Conservation (phyloP, 2,888 invertebrate species). For the Plebejus argus region DNA sequence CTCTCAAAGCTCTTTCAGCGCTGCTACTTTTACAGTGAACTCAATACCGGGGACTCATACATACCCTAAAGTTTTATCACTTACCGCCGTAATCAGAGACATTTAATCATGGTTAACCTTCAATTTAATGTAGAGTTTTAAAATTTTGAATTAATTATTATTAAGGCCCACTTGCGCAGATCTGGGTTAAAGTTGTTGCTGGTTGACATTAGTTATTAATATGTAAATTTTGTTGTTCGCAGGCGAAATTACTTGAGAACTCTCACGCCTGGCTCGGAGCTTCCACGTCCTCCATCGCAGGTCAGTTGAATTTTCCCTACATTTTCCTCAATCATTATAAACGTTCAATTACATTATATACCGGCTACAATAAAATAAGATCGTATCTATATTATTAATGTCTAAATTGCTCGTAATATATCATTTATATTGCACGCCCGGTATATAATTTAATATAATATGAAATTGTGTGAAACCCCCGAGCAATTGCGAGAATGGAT, state of each 20-base stretch:
- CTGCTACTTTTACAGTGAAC: too few species aligned
- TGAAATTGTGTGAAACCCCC: slow-evolving; percentile 33
- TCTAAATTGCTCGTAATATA: slow-evolving; percentile 25
- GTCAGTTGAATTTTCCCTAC: slow-evolving; percentile 82
- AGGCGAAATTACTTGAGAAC: slow-evolving; percentile 96
- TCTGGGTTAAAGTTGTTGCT: too few species aligned
- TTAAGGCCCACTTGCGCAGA: too few species aligned
- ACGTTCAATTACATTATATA: not conserved
- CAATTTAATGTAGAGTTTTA: too few species aligned
- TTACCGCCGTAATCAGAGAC: too few species aligned
- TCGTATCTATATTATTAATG: slow-evolving; percentile 16
- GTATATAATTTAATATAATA: slow-evolving; percentile 31
- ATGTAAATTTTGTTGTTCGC: slow-evolving; percentile 56
- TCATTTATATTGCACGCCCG: slow-evolving; percentile 28
- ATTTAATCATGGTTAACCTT: too few species aligned
- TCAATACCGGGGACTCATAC: too few species aligned
- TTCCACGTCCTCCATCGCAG: slow-evolving; percentile 93
- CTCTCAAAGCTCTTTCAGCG: too few species aligned
- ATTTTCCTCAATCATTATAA: slow-evolving; percentile 11
- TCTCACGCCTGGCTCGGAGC: slow-evolving; percentile 96
- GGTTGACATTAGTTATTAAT: slow-evolving; percentile 28
- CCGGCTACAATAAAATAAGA: slow-evolving; percentile 9
- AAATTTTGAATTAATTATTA: too few species aligned
- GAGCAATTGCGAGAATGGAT: slow-evolving; percentile 37
- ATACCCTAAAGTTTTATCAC: too few species aligned